Conservation (phyloP, 2,113 vertebrate genomes). For the Micronycteris hirsuta region DNA sequence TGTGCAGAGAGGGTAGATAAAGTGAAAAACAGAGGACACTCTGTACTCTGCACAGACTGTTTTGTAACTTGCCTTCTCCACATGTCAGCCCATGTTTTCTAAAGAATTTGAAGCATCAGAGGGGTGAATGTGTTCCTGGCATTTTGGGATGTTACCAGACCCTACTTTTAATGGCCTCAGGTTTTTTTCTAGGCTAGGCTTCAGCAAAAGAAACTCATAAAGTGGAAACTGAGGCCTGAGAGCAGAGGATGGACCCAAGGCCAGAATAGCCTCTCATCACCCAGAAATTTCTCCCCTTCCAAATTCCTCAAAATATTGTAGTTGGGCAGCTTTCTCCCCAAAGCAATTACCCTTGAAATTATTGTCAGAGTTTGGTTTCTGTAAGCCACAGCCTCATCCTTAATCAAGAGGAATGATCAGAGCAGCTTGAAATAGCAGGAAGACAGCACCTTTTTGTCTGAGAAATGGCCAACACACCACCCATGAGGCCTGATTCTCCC, state of each 20-base stretch:
- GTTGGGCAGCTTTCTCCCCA: neutral
- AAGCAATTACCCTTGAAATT: slow-evolving; percentile 14
- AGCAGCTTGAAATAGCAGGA: neutral
- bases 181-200: slow-evolving; percentile 38
- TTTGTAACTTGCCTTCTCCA: slow-evolving; percentile 57
- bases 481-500: neutral
- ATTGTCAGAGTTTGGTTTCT: neutral
- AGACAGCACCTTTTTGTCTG: neutral
- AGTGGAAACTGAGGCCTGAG: slow-evolving; percentile 41
- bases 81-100: slow-evolving; percentile 47
- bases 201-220: slow-evolving; percentile 9
- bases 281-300: neutral
- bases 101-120: slow-evolving; percentile 52
- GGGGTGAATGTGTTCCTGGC: slow-evolving; percentile 18
- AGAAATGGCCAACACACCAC: neutral
- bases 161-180: slow-evolving; percentile 32
- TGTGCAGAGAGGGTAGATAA: slow-evolving; percentile 21
- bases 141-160: slow-evolving; percentile 18
- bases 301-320: neutral
- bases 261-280: neutral
- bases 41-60: neutral
- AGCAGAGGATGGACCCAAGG: neutral
- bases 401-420: neutral
- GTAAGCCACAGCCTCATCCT: neutral
- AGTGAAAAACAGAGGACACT: slow-evolving; percentile 32